Percentiles rank a stretch among this genome's conserved stretches.
phyloP scores from a whole-genome alignment of 2,888 invertebrate species.

The Macrosiphum euphorbiae region DNA sequence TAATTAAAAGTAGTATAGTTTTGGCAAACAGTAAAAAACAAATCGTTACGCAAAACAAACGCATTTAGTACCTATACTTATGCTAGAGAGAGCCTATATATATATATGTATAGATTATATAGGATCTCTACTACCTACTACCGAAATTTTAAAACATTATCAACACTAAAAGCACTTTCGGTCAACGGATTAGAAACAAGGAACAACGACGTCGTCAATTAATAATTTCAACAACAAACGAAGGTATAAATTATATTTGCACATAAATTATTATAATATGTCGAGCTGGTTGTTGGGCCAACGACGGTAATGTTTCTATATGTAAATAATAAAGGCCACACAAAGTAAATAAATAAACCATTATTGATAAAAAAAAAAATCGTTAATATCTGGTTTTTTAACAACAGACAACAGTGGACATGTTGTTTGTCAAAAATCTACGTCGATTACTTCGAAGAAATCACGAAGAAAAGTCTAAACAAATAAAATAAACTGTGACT shows the following conservation, averaged over 20 bases:
- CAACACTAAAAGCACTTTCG: background rate
- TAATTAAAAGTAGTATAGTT: background rate
- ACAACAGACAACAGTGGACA: background rate
- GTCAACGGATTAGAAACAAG: background rate
- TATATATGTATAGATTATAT: background rate
- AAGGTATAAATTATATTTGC: background rate
- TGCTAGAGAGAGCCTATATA: background rate
- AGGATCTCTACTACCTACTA: background rate
- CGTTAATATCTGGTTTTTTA: background rate
- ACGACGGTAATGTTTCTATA: background rate
- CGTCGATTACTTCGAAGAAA: background rate
- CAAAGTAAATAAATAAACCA: background rate
- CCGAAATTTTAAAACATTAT: background rate
- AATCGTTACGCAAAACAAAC: background rate
- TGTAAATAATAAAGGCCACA: background rate
- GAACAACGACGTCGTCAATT: background rate
- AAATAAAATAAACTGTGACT: background rate
- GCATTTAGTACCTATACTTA: background rate
- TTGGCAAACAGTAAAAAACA: background rate
- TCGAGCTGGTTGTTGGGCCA: background rate
- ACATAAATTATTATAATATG: background rate
- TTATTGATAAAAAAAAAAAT: background rate
- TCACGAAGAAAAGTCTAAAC: background rate
- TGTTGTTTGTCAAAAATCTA: background rate
- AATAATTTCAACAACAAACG: background rate